Conservation (phyloP, 2,797 vertebrate genomes). For the Peromyscus attwateri region DNA sequence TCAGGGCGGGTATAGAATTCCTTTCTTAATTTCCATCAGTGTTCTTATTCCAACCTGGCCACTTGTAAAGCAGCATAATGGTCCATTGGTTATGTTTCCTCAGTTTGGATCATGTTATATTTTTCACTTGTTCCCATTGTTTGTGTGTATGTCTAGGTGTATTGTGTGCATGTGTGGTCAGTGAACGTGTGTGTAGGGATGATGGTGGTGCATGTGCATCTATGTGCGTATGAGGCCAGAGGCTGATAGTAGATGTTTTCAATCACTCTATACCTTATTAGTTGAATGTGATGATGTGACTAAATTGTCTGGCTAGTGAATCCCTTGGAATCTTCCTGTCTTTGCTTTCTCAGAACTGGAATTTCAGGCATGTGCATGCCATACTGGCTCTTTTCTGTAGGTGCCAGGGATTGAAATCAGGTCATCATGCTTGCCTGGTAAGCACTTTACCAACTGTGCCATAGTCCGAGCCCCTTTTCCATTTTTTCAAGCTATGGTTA, state of each 20-base stretch:
- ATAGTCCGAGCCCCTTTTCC: background rate
- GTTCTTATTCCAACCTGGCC: conserved; percentile 60
- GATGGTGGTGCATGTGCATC: background rate
- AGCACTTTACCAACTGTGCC: background rate
- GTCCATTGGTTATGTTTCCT: conserved; percentile 25
- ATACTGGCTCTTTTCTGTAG: background rate
- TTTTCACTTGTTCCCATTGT: background rate
- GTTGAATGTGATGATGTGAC: background rate
- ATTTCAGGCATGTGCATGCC: background rate
- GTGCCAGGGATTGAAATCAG: background rate
- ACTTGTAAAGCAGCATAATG: conserved; percentile 44
- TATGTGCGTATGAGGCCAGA: background rate
- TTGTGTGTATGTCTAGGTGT: background rate
- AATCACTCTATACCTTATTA: background rate
- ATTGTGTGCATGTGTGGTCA: background rate
- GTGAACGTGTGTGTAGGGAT: background rate
- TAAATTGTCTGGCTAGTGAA: background rate
- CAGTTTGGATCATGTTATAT: background rate
- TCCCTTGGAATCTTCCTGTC: background rate
- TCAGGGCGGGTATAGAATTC: background rate
- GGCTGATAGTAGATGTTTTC: background rate
- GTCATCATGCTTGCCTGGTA: background rate
- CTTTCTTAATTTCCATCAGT: conserved; percentile 41
- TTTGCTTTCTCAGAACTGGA: background rate
- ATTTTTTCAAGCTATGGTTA: conserved; percentile 37